phyloP scores from a whole-genome alignment of 2,113 vertebrate species.

The Bos taurus region DNA sequence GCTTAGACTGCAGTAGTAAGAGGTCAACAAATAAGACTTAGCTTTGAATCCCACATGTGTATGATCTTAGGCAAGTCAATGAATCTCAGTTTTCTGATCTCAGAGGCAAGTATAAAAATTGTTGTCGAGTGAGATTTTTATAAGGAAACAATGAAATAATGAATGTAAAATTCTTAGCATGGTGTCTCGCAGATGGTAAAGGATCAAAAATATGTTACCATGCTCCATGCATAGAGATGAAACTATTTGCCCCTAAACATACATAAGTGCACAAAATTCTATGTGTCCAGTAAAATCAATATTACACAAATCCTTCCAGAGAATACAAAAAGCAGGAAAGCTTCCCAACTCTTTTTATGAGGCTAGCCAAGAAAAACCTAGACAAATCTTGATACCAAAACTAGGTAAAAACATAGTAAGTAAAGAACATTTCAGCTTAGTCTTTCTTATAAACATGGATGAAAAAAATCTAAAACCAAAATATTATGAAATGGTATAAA shows the following conservation, averaged over 20 bases:
- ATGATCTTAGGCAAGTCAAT: constrained; percentile 37
- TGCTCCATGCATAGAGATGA: constrained; percentile 8
- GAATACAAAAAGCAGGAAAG: constrained; percentile 10
- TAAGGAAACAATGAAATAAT: constrained; percentile 54
- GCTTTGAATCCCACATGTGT: constrained; percentile 31
- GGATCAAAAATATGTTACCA: constrained; percentile 21
- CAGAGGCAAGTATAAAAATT: constrained; percentile 44
- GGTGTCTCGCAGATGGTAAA: constrained; percentile 8
- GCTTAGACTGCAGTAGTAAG: background rate
- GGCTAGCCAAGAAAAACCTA: background rate
- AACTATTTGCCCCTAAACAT: constrained; percentile 37
- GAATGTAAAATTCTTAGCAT: constrained; percentile 52
- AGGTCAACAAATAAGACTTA: background rate
- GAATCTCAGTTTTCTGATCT: constrained; percentile 45
- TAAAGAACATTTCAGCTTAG: constrained; percentile 22
- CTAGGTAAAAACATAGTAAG: background rate
- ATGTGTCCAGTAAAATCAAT: constrained; percentile 14
- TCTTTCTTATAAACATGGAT: constrained; percentile 1
- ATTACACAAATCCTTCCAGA: constrained; percentile 9
- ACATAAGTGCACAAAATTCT: constrained; percentile 17
- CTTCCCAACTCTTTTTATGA: background rate
- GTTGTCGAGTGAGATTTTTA: constrained; percentile 27
- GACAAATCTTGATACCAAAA: constrained; percentile 8
- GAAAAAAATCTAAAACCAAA: constrained; percentile 15
- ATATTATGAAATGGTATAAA: constrained; percentile 17